Evolutionary conservation across 1,140 invertebrate species (phyloP).

Genomic region (Leucophenga varia): DNA sequence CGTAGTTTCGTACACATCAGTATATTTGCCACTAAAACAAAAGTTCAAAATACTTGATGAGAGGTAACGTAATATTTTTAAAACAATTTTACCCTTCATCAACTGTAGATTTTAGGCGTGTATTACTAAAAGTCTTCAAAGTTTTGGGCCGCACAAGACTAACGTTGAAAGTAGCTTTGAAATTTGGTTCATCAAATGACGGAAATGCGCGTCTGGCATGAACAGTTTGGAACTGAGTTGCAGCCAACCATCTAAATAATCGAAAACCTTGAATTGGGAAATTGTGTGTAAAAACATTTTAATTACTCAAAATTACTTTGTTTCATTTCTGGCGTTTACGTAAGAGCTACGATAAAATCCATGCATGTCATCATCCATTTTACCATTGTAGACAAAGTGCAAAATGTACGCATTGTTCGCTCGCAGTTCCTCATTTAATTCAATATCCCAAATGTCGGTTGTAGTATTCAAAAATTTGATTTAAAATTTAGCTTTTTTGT

Average conservation of each 20-base stretch:
- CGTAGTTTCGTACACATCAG: conserved; percentile 63
- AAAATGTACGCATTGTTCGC: conserved; percentile 52
- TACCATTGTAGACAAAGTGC: conserved; percentile 59
- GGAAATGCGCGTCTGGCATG: conserved; percentile 83
- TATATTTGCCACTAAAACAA: conserved; percentile 21
- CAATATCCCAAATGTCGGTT: conserved; percentile 43
- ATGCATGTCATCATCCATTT: conserved; percentile 62
- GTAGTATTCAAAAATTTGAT: conserved; percentile 16
- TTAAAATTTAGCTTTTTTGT: conserved; percentile 36
- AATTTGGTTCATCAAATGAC: conserved; percentile 85
- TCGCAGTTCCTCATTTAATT: conserved; percentile 40
- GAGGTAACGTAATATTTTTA: too few species aligned
- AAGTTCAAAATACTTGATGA: too few species aligned
- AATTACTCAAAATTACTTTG: conserved; percentile 39
- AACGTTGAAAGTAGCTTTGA: conserved; percentile 76
- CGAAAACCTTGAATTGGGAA: conserved; percentile 1
- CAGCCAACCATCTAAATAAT: conserved; percentile 63
- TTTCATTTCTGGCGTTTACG: conserved; percentile 51
- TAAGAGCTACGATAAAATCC: conserved; percentile 85
- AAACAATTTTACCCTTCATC: conserved; percentile 33
- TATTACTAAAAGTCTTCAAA: conserved; percentile 36
- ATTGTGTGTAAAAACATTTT: background rate
- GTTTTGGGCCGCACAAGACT: conserved; percentile 60
- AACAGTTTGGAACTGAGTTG: conserved; percentile 81
- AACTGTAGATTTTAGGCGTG: conserved; percentile 10